These are phyloP conservation scores for Epirrhoe tristata DNA, from an alignment of 2,888 invertebrate genomes.

Conservation along the genomic window DNA sequence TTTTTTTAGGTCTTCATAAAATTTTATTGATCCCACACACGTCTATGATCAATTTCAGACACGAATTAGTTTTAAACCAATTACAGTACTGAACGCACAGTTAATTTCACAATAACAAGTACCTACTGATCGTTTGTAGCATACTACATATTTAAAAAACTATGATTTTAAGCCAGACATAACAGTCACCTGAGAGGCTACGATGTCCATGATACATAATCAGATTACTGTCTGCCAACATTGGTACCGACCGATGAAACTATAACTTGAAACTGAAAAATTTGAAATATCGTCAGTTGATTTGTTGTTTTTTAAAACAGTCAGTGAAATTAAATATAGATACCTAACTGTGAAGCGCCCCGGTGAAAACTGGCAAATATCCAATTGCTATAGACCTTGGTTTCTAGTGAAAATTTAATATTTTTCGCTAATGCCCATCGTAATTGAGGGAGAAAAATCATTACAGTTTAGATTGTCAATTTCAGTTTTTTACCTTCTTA, in stretches of 20 bases:
- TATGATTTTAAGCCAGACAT: not conserved
- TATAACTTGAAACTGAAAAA: constrained; percentile 31
- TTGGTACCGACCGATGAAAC: constrained; percentile 2
- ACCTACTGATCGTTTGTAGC: no score
- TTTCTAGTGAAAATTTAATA: constrained; percentile 51
- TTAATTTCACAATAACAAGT: no score
- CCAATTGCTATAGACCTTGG: constrained; percentile 69
- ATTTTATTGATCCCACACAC: no score
- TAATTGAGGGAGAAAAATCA: constrained; percentile 44
- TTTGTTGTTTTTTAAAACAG: constrained; percentile 57
- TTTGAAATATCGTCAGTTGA: constrained; percentile 48
- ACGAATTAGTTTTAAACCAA: no score
- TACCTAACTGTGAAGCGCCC: constrained; percentile 62
- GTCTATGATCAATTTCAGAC: no score
- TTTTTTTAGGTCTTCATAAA: no score
- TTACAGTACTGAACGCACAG: no score
- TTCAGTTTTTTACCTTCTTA: no score
- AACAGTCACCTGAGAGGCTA: not conserved
- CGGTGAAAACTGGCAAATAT: constrained; percentile 62
- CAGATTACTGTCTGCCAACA: constrained; percentile 12
- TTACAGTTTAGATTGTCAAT: constrained; percentile 4
- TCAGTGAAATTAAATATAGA: constrained; percentile 63
- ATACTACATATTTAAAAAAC: no score
- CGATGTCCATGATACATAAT: not conserved
- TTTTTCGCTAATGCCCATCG: constrained; percentile 7